phyloP scores from a whole-genome alignment of 2,113 vertebrate species.

The Psilopogon haemacephalus region DNA sequence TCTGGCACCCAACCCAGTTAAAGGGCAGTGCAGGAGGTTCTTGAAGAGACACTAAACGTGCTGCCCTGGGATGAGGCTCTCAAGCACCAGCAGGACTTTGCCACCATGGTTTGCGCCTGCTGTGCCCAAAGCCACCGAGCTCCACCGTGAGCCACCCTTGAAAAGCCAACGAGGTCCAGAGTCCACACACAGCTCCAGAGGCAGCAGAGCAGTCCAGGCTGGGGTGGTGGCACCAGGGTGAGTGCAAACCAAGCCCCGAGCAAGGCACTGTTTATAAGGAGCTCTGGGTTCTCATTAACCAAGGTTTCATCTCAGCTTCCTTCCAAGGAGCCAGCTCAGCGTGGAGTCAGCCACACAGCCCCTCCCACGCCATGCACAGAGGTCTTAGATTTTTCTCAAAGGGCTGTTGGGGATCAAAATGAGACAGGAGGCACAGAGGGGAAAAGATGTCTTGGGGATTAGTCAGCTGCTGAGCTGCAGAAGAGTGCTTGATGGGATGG shows the following conservation, averaged over 20 bases:
- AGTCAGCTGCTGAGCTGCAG: neutral
- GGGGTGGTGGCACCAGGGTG: neutral
- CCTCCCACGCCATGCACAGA: neutral
- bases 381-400: neutral
- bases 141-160: accelerated
- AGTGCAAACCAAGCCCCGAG: neutral
- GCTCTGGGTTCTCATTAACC: neutral
- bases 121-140: accelerated
- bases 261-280: neutral
- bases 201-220: neutral
- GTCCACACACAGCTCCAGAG: neutral
- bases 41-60: accelerated
- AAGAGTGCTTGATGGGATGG: neutral
- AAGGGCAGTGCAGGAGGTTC: neutral
- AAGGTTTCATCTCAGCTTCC: neutral
- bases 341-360: neutral
- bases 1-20: no score
- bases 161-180: neutral
- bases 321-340: neutral
- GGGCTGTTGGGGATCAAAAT: neutral
- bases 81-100: neutral
- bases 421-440: neutral
- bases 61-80: neutral
- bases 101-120: accelerated
- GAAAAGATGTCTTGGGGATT: neutral